phyloP scores from a whole-genome alignment of 2,113 vertebrate genomes.

The Psophia crepitans region DNA sequence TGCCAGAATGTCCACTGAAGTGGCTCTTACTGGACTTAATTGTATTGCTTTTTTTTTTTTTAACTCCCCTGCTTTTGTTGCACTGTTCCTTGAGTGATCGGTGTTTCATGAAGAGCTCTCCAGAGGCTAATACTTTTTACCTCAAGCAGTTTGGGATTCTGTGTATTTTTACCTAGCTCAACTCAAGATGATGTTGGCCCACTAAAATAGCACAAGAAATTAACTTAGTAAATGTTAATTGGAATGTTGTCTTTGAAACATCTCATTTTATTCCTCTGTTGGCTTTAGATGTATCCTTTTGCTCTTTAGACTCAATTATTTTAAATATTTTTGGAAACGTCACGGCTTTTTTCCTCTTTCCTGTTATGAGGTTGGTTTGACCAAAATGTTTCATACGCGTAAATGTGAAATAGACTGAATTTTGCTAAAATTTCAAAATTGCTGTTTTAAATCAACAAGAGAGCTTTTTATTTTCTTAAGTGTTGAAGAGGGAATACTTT shows the following conservation, averaged over 20 bases:
- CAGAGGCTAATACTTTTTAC: neutral
- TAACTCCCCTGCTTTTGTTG: neutral
- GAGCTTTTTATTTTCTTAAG: neutral
- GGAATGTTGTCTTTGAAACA: neutral
- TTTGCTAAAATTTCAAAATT: neutral
- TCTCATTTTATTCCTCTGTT: neutral
- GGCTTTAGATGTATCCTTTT: neutral
- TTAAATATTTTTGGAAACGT: neutral
- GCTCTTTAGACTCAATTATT: neutral
- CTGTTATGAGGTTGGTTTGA: neutral
- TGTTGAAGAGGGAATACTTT: neutral
- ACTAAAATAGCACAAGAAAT: neutral
- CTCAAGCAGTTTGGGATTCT: neutral
- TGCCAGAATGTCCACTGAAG: neutral
- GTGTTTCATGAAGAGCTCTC: neutral
- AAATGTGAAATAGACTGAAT: neutral
- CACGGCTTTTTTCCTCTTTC: neutral
- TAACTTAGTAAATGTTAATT: neutral
- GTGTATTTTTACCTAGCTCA: neutral
- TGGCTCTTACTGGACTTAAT: neutral
- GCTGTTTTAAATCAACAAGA: neutral
- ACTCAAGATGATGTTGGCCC: neutral
- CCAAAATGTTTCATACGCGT: neutral
- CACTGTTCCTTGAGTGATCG: neutral
- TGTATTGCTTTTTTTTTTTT: neutral